Evolutionary conservation across 1,140 invertebrate genomes (phyloP).

Genomic region (Colletes latitarsis): DNA sequence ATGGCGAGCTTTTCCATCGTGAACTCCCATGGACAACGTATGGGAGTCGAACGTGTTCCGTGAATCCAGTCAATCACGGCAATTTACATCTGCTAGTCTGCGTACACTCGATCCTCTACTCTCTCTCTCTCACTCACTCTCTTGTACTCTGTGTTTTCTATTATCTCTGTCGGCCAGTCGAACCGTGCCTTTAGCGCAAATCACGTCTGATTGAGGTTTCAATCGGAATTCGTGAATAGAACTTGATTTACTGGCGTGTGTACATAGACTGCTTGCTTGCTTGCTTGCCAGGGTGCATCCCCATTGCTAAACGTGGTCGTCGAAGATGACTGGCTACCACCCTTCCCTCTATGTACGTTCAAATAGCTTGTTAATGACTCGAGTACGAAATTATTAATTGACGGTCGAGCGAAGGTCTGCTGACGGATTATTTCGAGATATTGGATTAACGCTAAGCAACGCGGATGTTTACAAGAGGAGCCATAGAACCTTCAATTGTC

Average conservation of each 20-base stretch:
- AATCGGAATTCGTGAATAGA: slow-evolving; percentile 73
- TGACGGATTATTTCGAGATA: too few species aligned
- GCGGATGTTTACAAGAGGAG: too few species aligned
- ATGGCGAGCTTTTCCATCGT: neutral
- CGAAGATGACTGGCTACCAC: slow-evolving; percentile 26
- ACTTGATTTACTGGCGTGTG: slow-evolving; percentile 68
- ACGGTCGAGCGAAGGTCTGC: too few species aligned
- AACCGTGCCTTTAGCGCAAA: slow-evolving; percentile 70
- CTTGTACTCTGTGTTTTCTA: slow-evolving; percentile 54
- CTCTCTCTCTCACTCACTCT: slow-evolving; percentile 3
- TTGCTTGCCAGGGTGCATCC: neutral
- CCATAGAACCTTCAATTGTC: too few species aligned
- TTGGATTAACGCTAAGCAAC: too few species aligned
- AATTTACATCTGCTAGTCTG: slow-evolving; percentile 70
- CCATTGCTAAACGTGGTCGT: neutral
- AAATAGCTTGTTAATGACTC: slow-evolving; percentile 25
- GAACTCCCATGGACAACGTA: neutral
- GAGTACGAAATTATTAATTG: slow-evolving; percentile 32
- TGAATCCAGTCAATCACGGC: slow-evolving; percentile 70
- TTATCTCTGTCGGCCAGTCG: slow-evolving; percentile 65
- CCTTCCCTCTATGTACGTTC: neutral
- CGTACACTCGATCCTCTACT: slow-evolving; percentile 17
- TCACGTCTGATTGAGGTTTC: slow-evolving; percentile 74
- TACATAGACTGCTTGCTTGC: slow-evolving; percentile 1
- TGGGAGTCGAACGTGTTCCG: slow-evolving; percentile 36